Base-by-base conservation (phyloP, 2,113 vertebrate genomes). In the Lonchura striata region DNA sequence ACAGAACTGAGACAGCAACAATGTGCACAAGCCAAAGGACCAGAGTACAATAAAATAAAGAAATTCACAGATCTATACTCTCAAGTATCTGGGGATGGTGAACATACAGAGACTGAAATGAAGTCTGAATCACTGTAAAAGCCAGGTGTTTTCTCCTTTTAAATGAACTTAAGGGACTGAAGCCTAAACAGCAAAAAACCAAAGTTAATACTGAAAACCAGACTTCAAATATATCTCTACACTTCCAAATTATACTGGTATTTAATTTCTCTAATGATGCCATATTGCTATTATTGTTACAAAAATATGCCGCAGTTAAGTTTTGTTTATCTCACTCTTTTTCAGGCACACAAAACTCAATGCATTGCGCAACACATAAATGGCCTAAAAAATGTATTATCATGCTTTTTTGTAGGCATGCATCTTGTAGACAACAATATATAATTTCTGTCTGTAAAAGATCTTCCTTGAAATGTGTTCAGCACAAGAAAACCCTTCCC, bases 391-490 rank as follows among this genome's bases (percentile, higher is more conserved):
- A 92, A 94, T 35, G 35, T 20, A 94, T 94, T 60, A 76, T 8
- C 30, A n/a, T 35, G 17, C 24, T 70, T 61, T 86, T 82, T 81
- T 42, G 10, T 23, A 64, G 41, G n/a, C n/a, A n/a, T n/a, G n/a
- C n/a, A n/a, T 86, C 80, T 81, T 42, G 10, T 23, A 64, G 41
- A 61, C 92, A 76, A 70, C 59, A 92, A 87, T 28, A 7, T 76
- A 63, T 65, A 68, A 82, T 85, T 96, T 97, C 88, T 94, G 66
- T 52, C 93, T 90, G 56, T 75, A 66, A 97, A 94, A 93, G 46
- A 82, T 64, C 88, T 37, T 75, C 69, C 76, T 61, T 69, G 57
- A 44, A n/a, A 76, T 59, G 65, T 61, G 71, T 93, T 93, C 33
- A 82, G 92, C 70, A 82, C 63, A 94, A 92, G 74, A 90, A 93